Percentiles rank a stretch among this genome's conserved stretches.
Evolutionary conservation across 92 coral and sea anemone genomes (phyloP).

Genomic region (Bergia sp.): DNA sequence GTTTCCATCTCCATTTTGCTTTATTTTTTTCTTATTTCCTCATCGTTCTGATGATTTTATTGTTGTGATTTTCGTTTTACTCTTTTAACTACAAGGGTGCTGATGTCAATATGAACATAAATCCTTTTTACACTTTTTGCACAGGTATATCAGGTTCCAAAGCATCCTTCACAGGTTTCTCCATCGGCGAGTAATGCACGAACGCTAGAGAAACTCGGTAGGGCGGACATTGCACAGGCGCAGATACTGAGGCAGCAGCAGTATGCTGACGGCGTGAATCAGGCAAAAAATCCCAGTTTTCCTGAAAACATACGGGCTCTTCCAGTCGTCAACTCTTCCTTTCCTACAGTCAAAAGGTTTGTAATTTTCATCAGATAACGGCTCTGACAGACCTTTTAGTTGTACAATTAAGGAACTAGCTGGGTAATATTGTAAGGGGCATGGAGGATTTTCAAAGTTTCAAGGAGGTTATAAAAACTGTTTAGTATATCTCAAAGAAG

Average conservation of each 20-base stretch:
- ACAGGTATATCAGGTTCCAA: conserved; percentile 7
- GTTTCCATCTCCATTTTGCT: too few species aligned
- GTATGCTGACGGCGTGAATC: background rate
- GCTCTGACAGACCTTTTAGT: too few species aligned
- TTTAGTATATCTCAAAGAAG: too few species aligned
- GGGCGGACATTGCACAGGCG: background rate
- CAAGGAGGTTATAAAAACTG: too few species aligned
- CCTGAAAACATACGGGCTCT: conserved; percentile 7
- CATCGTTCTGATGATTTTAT: too few species aligned
- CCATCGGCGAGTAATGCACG: background rate
- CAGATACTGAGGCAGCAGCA: background rate
- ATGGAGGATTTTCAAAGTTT: too few species aligned
- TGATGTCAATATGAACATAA: too few species aligned
- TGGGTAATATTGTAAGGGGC: too few species aligned
- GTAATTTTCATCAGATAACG: background rate
- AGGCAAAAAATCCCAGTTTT: background rate
- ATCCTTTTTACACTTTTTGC: background rate
- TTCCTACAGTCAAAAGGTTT: conserved; percentile 8
- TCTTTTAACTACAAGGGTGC: too few species aligned
- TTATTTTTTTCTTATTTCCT: too few species aligned
- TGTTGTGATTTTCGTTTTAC: too few species aligned
- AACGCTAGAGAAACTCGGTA: background rate
- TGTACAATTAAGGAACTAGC: too few species aligned
- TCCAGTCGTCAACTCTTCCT: conserved; percentile 9
- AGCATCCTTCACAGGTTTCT: conserved; percentile 3